These are phyloP conservation scores for Mylabris phalerata DNA, from an alignment of 1,140 invertebrate species.

Conservation along the genomic window DNA sequence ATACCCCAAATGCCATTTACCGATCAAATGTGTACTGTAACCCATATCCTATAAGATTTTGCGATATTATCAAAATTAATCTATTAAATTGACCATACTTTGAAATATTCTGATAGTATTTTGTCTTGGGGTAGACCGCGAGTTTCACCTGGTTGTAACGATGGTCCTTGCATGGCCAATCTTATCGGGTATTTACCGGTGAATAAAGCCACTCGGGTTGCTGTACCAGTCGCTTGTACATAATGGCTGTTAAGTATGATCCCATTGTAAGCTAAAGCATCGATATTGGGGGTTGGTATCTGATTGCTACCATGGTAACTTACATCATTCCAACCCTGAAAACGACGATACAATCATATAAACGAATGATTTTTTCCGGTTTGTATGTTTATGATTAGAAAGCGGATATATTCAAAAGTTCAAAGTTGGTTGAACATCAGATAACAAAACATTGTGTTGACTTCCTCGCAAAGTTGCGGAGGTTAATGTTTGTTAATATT, in stretches of 20 bases:
- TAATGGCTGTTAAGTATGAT: conserved; percentile 62
- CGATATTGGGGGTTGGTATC: conserved; percentile 62
- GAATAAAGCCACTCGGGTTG: conserved; percentile 58
- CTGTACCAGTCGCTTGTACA: conserved; percentile 55
- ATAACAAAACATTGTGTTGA: conserved; percentile 1
- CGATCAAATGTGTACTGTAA: conserved; percentile 60
- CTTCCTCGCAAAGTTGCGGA: neutral
- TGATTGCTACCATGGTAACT: conserved; percentile 65
- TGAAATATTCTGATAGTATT: conserved; percentile 70
- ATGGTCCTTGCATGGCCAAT: conserved; percentile 53
- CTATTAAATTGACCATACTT: conserved; percentile 31
- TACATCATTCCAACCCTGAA: conserved; percentile 71
- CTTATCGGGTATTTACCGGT: conserved; percentile 64
- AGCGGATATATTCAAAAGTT: neutral
- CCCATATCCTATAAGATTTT: conserved; percentile 49
- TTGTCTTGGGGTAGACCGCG: conserved; percentile 52
- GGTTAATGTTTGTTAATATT: neutral
- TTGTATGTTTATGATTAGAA: neutral
- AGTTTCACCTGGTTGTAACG: conserved; percentile 45
- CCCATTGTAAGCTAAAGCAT: conserved; percentile 57
- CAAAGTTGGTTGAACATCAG: neutral
- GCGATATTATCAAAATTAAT: conserved; percentile 1
- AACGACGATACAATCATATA: neutral
- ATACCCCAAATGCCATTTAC: conserved; percentile 66
- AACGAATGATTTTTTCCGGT: neutral